Evolutionary conservation across 2,888 invertebrate species (phyloP).

Genomic region (Gandaritis pyraliata): DNA sequence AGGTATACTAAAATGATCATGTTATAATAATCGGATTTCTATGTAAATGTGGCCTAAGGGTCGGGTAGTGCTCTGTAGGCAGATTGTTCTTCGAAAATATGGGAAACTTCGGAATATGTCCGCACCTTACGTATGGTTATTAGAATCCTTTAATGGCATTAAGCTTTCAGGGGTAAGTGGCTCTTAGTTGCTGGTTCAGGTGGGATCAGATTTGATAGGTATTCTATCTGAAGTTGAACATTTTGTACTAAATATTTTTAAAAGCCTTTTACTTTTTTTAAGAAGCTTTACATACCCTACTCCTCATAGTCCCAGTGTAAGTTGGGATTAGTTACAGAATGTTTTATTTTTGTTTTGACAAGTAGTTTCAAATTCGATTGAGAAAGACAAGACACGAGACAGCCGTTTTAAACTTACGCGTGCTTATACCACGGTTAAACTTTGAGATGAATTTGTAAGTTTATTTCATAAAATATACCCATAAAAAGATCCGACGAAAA

Average conservation of each 20-base stretch:
- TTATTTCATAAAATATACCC: not conserved
- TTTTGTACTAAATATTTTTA: not conserved
- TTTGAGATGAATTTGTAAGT: not conserved
- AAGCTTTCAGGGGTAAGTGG: slow-evolving; percentile 36
- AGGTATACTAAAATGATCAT: not conserved
- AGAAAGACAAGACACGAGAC: too few relatives aligned
- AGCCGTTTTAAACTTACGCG: too few relatives aligned
- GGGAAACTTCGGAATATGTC: slow-evolving; percentile 44
- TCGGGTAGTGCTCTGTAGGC: slow-evolving; percentile 46
- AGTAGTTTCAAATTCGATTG: too few relatives aligned
- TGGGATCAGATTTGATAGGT: slow-evolving; percentile 19
- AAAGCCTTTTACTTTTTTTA: not conserved
- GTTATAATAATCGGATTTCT: slow-evolving; percentile 10
- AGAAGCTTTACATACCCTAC: too few relatives aligned
- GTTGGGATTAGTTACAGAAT: too few relatives aligned
- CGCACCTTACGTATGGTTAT: slow-evolving; percentile 29
- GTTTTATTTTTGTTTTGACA: too few relatives aligned
- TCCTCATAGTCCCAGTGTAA: too few relatives aligned
- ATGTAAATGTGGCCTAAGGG: slow-evolving; percentile 36
- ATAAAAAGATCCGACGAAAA: not conserved
- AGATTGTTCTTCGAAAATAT: slow-evolving; percentile 49
- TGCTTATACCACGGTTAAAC: not conserved
- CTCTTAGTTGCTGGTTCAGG: slow-evolving; percentile 23
- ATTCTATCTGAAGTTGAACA: slow-evolving; percentile 4
- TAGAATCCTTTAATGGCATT: slow-evolving; percentile 32